Percentiles rank a stretch among this genome's conserved stretches.
phyloP scores from a whole-genome alignment of 2,888 invertebrate genomes.

The Sphecodes monilicornis region DNA sequence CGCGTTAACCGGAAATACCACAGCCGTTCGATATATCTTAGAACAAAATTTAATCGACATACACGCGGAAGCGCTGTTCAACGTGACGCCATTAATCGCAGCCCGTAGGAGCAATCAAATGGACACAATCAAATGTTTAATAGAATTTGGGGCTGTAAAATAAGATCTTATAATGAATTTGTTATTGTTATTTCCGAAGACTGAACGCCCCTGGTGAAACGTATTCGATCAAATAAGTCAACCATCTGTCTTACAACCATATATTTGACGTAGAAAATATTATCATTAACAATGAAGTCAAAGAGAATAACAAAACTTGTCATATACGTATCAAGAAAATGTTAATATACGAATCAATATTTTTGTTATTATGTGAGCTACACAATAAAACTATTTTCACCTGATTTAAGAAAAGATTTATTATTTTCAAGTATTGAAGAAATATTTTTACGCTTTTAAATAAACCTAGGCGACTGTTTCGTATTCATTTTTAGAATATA shows the following conservation, averaged over 20 bases:
- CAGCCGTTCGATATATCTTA: constrained; percentile 84
- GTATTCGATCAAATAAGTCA: neutral
- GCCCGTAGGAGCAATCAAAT: constrained; percentile 85
- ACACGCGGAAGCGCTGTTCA: constrained; percentile 80
- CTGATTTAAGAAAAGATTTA: neutral
- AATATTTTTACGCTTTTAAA: neutral
- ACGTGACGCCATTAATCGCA: constrained; percentile 85
- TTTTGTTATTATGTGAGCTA: neutral
- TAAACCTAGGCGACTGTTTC: too few species aligned
- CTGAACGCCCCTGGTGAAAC: too few species aligned
- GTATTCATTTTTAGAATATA: neutral
- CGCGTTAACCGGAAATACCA: constrained; percentile 84
- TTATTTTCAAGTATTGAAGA: neutral
- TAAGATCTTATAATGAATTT: constrained; percentile 27
- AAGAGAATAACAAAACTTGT: too few species aligned
- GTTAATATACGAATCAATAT: neutral
- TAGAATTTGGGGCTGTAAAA: constrained; percentile 72
- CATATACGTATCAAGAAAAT: too few species aligned
- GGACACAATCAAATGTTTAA: constrained; percentile 78
- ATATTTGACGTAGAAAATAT: neutral
- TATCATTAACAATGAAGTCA: neutral
- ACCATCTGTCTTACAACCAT: too few species aligned
- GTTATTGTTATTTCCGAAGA: neutral
- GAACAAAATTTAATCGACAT: constrained; percentile 83
- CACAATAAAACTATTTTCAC: neutral